Conservation (phyloP, 1,140 invertebrate species). For the Papilio polytes region DNA sequence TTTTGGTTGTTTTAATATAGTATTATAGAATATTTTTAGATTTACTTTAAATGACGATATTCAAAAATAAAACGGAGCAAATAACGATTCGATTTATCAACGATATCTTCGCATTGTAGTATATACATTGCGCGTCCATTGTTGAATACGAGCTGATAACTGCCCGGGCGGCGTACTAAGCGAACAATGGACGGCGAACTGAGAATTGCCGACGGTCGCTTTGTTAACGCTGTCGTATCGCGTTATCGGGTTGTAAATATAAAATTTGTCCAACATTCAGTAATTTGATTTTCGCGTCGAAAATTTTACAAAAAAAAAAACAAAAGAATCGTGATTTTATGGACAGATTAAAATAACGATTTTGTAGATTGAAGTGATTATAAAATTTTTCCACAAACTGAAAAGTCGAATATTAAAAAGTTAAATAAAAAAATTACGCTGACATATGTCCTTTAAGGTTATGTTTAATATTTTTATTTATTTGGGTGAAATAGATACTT, state of each 20-base stretch:
- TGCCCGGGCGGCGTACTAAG: neutral
- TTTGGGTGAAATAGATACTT: too few species aligned
- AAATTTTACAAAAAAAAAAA: constrained; percentile 12
- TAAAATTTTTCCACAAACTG: neutral
- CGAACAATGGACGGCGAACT: neutral
- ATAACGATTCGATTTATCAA: neutral
- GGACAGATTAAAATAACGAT: neutral
- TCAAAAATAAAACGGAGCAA: neutral
- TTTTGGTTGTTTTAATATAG: too few species aligned
- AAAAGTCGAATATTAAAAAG: neutral
- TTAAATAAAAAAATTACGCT: neutral
- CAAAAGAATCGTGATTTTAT: neutral
- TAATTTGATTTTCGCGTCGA: neutral
- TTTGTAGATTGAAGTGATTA: neutral
- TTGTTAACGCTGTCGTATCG: neutral
- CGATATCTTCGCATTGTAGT: neutral
- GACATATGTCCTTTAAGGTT: too few species aligned
- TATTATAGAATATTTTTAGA: neutral
- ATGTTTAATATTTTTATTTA: too few species aligned
- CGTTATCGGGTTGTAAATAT: constrained; percentile 21
- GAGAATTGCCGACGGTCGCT: neutral
- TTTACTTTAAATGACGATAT: neutral
- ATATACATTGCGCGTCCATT: neutral
- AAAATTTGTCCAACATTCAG: neutral
- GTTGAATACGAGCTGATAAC: constrained; percentile 22